Evolutionary conservation across 2,888 invertebrate genomes (phyloP).

Genomic region (Drosophila algonquin): DNA sequence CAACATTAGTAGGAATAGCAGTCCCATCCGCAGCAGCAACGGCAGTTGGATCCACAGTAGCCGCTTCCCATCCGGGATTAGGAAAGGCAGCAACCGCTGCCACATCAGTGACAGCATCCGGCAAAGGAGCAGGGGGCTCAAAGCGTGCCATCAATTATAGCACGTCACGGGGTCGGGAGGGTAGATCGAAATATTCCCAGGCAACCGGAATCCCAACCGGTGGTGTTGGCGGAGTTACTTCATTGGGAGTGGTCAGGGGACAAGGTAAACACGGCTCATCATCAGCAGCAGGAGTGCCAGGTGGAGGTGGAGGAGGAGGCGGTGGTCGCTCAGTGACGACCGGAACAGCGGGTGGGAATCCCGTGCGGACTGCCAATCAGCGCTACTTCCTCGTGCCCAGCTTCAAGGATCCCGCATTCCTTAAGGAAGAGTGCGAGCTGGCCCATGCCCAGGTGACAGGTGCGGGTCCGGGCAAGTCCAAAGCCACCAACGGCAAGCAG

Average conservation of each 20-base stretch:
- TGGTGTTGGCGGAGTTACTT: slow-evolving; percentile 11
- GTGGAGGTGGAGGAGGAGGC: neutral
- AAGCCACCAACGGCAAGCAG: neutral
- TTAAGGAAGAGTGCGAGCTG: slow-evolving; percentile 83
- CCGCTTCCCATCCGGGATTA: slow-evolving; percentile 1
- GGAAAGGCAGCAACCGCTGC: neutral
- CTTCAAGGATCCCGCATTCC: slow-evolving; percentile 82
- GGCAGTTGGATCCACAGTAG: slow-evolving; percentile 6
- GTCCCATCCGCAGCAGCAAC: slow-evolving; percentile 13
- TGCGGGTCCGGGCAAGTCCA: slow-evolving; percentile 15
- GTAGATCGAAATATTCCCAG: slow-evolving; percentile 5
- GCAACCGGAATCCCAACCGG: neutral
- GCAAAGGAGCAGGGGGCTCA: neutral
- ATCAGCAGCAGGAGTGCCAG: slow-evolving; percentile 14
- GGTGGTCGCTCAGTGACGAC: slow-evolving; percentile 6
- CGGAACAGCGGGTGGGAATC: slow-evolving; percentile 53
- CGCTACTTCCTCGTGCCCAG: slow-evolving; percentile 79
- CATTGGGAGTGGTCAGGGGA: slow-evolving; percentile 26
- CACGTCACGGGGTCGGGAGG: neutral
- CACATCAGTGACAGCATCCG: neutral
- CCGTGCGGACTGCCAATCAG: slow-evolving; percentile 79
- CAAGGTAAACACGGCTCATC: slow-evolving; percentile 29
- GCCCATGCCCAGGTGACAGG: slow-evolving; percentile 81
- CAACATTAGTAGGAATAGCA: slow-evolving; percentile 27
- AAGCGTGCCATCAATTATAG: neutral